phyloP scores from a whole-genome alignment of 2,797 vertebrate genomes.

The Falco rusticolus region DNA sequence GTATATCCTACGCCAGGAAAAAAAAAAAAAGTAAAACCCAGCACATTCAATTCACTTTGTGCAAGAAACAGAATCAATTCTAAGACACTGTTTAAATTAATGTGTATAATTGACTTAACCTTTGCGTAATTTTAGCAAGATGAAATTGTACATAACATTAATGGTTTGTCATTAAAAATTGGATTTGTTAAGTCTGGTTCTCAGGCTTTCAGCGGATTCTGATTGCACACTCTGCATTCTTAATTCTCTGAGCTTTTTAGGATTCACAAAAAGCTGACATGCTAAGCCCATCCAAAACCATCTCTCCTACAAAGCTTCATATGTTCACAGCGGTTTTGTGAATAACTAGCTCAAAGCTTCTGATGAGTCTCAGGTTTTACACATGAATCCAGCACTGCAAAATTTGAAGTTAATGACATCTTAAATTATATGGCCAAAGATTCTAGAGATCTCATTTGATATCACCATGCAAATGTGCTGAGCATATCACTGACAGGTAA shows the following conservation, averaged over 20 bases:
- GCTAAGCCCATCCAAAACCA: neutral
- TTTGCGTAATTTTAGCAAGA: neutral
- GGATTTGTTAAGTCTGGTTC: neutral
- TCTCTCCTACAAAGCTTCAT: neutral
- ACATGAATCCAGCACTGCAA: neutral
- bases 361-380: neutral
- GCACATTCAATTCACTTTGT: neutral
- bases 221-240: neutral
- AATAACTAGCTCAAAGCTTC: neutral
- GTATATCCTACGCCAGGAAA: neutral
- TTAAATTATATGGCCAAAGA: neutral
- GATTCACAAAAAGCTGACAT: neutral
- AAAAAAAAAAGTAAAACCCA: neutral
- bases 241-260: neutral
- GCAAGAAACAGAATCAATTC: neutral
- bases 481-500: neutral
- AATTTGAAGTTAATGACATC: neutral
- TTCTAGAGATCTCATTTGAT: neutral
- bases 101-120: neutral
- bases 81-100: constrained; percentile 40
- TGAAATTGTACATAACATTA: neutral
- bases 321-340: neutral
- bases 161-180: constrained; percentile 13
- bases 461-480: neutral
- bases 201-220: constrained; percentile 17